Percentiles rank a stretch among this genome's conserved stretches.
phyloP scores from a whole-genome alignment of 2,888 invertebrate genomes.

The Parnassius orleans region DNA sequence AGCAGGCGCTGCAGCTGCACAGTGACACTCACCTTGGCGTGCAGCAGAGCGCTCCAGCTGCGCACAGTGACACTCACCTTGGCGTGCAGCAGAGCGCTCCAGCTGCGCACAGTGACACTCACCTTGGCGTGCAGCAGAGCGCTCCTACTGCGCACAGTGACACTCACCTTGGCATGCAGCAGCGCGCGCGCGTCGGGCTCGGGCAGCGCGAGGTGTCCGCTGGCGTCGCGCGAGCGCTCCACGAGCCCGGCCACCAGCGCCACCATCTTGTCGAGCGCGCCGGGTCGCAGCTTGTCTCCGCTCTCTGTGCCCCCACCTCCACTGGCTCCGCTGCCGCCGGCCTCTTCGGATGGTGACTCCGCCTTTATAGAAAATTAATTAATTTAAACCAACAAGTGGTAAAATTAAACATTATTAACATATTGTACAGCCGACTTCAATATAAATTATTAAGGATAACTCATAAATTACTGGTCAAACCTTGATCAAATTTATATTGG shows the following conservation, averaged over 20 bases:
- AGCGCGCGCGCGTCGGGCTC: slow-evolving; percentile 90
- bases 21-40: no score
- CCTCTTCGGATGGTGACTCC: slow-evolving; percentile 75
- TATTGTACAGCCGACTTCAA: no score
- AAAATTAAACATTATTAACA: no score
- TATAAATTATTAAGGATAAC: no score
- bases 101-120: neutral
- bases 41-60: neutral
- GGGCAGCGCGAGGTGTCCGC: slow-evolving; percentile 86
- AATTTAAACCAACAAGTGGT: no score
- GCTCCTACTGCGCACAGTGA: neutral
- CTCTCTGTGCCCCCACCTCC: slow-evolving; percentile 47
- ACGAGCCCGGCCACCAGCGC: slow-evolving; percentile 93
- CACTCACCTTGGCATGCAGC: slow-evolving; percentile 89
- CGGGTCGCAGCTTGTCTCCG: slow-evolving; percentile 89
- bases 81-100: neutral
- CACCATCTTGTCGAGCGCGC: slow-evolving; percentile 97
- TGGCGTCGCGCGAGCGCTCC: slow-evolving; percentile 91
- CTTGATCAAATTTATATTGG: no score
- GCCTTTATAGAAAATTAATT: slow-evolving; percentile 44
- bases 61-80: neutral
- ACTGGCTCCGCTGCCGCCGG: slow-evolving; percentile 57
- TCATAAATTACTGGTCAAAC: no score
- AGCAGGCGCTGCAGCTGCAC: no score
- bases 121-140: neutral